A percentile compares a stretch with the other conserved stretches of the same genome.
Evolutionary conservation across 2,888 invertebrate species (phyloP).

Genomic region (Nymphalis c-album): DNA sequence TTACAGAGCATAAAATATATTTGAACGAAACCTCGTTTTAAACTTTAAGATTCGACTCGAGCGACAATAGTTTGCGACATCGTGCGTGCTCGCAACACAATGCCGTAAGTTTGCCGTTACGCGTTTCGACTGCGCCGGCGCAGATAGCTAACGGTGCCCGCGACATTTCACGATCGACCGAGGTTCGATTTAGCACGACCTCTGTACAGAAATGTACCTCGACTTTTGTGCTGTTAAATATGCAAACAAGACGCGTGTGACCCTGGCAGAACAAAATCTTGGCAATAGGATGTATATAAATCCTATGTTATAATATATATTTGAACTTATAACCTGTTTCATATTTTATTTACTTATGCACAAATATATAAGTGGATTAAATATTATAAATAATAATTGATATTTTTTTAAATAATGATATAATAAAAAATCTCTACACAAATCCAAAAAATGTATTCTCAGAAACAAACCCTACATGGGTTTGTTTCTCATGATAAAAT

Average conservation of each 20-base stretch:
- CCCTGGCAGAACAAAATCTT: constrained; percentile 7
- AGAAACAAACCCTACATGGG: no score
- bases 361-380: no score
- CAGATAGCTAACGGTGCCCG: constrained; percentile 54
- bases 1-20: neutral
- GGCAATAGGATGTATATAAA: neutral
- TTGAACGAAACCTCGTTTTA: neutral
- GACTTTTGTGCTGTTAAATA: constrained; percentile 6
- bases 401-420: no score
- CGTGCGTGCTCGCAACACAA: constrained; percentile 47
- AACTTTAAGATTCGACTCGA: constrained; percentile 15
- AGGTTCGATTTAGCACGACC: constrained; percentile 29
- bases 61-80: constrained; percentile 31
- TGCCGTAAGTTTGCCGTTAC: constrained; percentile 51
- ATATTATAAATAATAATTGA: no score
- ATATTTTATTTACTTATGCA: no score
- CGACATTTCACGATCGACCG: constrained; percentile 63
- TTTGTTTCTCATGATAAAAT: no score
- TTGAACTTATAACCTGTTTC: no score
- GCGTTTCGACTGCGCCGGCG: constrained; percentile 50
- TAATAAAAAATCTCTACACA: no score
- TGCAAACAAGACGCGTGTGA: constrained; percentile 3
- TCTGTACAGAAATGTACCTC: constrained; percentile 3
- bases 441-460: no score
- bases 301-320: neutral